phyloP scores from a whole-genome alignment of 2,797 vertebrate species.

The Hapalemur alaotrensis region DNA sequence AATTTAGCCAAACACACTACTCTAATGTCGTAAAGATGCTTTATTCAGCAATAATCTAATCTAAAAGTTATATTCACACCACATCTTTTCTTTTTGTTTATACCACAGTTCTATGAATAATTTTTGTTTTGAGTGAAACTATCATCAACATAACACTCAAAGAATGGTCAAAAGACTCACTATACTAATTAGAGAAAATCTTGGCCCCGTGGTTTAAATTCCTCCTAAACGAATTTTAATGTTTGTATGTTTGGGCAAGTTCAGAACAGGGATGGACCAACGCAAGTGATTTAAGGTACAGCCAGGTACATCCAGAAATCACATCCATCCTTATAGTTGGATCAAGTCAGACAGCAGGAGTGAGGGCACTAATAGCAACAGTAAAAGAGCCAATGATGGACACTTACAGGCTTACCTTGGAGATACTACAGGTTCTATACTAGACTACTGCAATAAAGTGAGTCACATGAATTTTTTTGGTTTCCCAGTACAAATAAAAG shows the following conservation, averaged over 20 bases:
- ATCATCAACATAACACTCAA: constrained; percentile 13
- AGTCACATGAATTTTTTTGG: not conserved
- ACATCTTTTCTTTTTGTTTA: constrained; percentile 36
- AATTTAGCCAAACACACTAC: constrained; percentile 13
- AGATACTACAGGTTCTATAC: not conserved
- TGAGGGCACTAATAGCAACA: not conserved
- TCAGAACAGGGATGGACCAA: not conserved
- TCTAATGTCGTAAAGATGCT: constrained; percentile 42
- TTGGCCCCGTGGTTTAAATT: not conserved
- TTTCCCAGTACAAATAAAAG: not conserved
- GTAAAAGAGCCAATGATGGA: not conserved
- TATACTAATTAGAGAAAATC: not conserved
- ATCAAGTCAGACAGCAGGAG: not conserved
- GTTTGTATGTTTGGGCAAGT: not conserved
- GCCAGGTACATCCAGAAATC: not conserved
- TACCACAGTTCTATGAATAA: not conserved
- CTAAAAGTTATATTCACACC: constrained; percentile 15
- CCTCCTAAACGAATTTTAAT: not conserved
- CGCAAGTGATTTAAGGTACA: not conserved
- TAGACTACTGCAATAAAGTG: not conserved
- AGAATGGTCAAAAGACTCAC: not conserved
- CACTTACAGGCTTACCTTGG: no score
- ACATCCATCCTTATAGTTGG: not conserved
- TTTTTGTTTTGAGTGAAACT: constrained; percentile 18
- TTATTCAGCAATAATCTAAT: constrained; percentile 43